Conservation (phyloP, 2,113 vertebrate genomes). For the Mormoops blainvillei region DNA sequence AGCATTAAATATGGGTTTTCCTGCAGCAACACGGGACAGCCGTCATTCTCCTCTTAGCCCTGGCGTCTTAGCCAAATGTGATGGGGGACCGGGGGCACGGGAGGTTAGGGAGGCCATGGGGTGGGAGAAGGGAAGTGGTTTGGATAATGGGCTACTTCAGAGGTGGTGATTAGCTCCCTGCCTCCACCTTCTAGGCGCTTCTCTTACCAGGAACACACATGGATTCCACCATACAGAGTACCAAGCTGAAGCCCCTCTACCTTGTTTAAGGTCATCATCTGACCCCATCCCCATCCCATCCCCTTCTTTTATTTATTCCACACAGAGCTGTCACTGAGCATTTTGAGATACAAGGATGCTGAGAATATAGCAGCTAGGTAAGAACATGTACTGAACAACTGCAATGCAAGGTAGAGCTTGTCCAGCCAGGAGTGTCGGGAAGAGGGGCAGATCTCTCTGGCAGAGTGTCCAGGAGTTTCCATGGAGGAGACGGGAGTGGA, state of each 20-base stretch:
- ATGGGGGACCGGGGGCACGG: background rate
- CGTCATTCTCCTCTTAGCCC: conserved; percentile 85
- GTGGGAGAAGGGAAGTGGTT: background rate
- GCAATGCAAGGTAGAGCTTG: background rate
- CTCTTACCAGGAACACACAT: background rate
- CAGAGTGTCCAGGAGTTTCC: background rate
- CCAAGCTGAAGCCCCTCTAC: background rate
- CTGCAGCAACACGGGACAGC: conserved; percentile 88
- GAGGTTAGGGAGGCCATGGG: background rate
- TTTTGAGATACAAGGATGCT: background rate
- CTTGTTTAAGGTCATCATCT: background rate
- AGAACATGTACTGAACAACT: background rate
- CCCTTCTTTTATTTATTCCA: background rate
- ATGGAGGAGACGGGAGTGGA: background rate
- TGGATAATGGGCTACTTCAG: background rate
- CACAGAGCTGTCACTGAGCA: background rate
- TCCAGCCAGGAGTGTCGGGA: background rate
- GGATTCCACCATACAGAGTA: background rate
- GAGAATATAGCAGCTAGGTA: background rate
- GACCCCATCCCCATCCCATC: background rate
- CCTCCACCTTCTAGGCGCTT: background rate
- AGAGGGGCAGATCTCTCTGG: background rate
- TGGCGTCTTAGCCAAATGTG: conserved; percentile 44
- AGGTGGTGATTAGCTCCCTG: background rate
- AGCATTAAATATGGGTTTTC: conserved; percentile 99